Evolutionary conservation across 2,113 vertebrate genomes (phyloP), one percentile per base, ranked within the genome.

Genomic region (Callipepla squamata): DNA sequence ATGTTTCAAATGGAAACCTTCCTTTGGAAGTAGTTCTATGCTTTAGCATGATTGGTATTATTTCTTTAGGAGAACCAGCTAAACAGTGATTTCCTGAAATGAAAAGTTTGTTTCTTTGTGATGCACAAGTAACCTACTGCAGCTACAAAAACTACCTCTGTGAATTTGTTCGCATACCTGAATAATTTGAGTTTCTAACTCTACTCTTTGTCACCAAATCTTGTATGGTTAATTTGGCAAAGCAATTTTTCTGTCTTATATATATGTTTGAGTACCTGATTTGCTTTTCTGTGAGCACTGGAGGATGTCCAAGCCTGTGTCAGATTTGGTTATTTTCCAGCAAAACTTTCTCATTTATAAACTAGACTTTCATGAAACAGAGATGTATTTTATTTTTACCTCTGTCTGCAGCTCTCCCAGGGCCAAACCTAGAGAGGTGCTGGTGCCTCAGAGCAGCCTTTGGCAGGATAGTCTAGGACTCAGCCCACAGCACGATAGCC

Each of bases 311-410:
- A 90, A 57, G 7, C 9, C 58, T 40, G 23, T 67, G 47, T 55
- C 82, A 73, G 53, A 86, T 86, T 69, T 84, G 50, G 65, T 18
- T 57, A 28, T 91, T 89, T 92, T 83, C 58, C 79, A 92, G 53
- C 7, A 48, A 81, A 93, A 50, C 17, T 3, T 89, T 90, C n/a
- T 85, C 7, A 72, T 75, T 92, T 91, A 59, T 51, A 85, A 78
- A 16, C 45, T 55, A 87, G 34, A 13, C 22, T 89, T 42, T 75
- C 75, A 75, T 5, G 57, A 94, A 94, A 79, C 38, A 91, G 68
- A 53, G 70, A 55, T 65, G 7, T 8, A 13, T 17, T 42, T 55
- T 69, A 45, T 15, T 78, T 69, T 78, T 26, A 25, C 45, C 26
- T 21, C 6, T 42, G 77, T 23, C 40, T 83, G 6, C 86, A 89